Base-by-base conservation (phyloP, 2,113 vertebrate species). In the Dromas ardeola region DNA sequence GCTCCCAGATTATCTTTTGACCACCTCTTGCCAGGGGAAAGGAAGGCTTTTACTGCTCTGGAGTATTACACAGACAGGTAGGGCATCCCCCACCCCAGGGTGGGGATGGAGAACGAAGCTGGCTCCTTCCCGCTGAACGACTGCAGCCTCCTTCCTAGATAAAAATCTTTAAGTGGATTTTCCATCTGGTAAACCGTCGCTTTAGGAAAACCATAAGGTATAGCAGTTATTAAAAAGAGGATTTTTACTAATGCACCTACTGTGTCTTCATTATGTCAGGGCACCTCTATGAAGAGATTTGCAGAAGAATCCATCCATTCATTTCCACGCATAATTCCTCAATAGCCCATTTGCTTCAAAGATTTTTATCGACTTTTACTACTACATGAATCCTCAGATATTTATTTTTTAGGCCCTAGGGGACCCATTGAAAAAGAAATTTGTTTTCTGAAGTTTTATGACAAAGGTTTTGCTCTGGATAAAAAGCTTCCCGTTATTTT, bases 311-410 rank as follows among this genome's bases (percentile, higher is more conserved):
- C 93, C 89, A 91, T 90, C 81, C 90, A 88, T 96, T 95, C 81
- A 83, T 94, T 96, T 95, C 81, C 62, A 95, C 8, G 19, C 47
- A 42, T 96, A 91, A 94, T 96, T 97, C 90, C 87, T 97, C 97
- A 95, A 93, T 81, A 97, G 89, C 81, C 84, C 93, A 94, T 96
- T 97, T 95, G 94, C 96, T 96, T 97, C 94, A 95, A 94, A 96
- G 89, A 95, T 83, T 93, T 96, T 96, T 96, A 96, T 96, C 36
- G 81, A 95, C 95, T 97, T 96, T 96, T 88, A 86, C 81, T 93
- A 94, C 94, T 94, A 53, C 42, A 94, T 72, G 91, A 97, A 95
- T 95, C 95, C 91, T 96, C 78, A 93, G 94, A 95, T 93, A 95
- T 96, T 96, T 97, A 95, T 96, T 88, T 96, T 95, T 97, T 85